Evolutionary conservation across 2,888 invertebrate species (phyloP).

Genomic region (Coremacera marginata): DNA sequence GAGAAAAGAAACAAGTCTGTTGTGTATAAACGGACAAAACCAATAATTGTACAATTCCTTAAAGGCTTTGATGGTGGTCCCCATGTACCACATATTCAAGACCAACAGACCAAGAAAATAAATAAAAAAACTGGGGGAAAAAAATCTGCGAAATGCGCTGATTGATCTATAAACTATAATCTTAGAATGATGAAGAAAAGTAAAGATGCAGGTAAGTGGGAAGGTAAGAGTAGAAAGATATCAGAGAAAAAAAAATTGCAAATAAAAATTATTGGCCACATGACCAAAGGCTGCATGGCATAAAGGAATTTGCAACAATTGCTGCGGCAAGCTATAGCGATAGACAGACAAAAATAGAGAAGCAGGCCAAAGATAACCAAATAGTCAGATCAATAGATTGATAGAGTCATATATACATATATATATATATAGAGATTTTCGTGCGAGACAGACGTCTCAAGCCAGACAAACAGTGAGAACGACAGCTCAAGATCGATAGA

Average conservation of each 20-base stretch:
- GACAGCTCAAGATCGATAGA: conserved; percentile 40
- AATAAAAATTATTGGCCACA: conserved; percentile 53
- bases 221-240: not conserved
- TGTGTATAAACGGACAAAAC: conserved; percentile 47
- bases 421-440: too few relatives aligned
- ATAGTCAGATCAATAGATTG: not conserved
- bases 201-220: not conserved
- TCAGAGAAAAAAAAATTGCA: not conserved
- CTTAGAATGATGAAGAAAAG: conserved; percentile 20
- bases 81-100: conserved; percentile 24
- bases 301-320: not conserved
- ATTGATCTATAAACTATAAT: conserved; percentile 51
- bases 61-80: conserved; percentile 65
- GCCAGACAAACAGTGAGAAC: not conserved
- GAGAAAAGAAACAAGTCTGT: not conserved
- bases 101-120: not conserved
- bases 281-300: not conserved
- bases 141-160: conserved; percentile 38
- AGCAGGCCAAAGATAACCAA: not conserved
- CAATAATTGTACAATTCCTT: conserved; percentile 67
- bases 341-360: not conserved
- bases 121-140: not conserved
- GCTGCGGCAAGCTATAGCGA: not conserved
- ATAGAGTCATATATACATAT: too few relatives aligned
- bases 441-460: not conserved